Evolutionary conservation across 2,888 invertebrate genomes (phyloP).

Genomic region (Pollenia amentaria): DNA sequence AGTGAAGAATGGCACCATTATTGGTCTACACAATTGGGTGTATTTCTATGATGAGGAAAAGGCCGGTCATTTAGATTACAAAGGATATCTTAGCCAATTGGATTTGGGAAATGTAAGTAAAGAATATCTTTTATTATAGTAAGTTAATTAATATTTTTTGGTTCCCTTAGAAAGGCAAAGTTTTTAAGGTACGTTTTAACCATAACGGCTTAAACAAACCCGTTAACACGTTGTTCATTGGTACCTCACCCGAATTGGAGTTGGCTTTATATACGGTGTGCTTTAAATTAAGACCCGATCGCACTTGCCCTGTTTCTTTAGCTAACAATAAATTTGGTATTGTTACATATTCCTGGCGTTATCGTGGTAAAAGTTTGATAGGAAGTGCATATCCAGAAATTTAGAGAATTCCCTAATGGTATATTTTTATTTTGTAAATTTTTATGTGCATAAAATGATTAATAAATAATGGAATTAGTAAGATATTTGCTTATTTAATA

Average conservation of each 20-base stretch:
- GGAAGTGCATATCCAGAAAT: slow-evolving; percentile 94
- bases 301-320: slow-evolving; percentile 90
- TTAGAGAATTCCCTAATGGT: slow-evolving; percentile 81
- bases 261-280: slow-evolving; percentile 95
- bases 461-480: too few relatives aligned
- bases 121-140: not conserved
- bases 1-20: slow-evolving; percentile 90
- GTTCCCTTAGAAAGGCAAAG: slow-evolving; percentile 88
- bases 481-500: too few relatives aligned
- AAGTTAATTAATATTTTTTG: not conserved
- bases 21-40: slow-evolving; percentile 96
- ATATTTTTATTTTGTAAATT: not conserved
- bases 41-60: slow-evolving; percentile 92
- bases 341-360: slow-evolving; percentile 90
- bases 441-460: not conserved
- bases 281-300: slow-evolving; percentile 90
- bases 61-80: slow-evolving; percentile 89
- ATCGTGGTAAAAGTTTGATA: slow-evolving; percentile 91
- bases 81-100: slow-evolving; percentile 90
- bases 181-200: slow-evolving; percentile 90
- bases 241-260: slow-evolving; percentile 96
- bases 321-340: slow-evolving; percentile 90
- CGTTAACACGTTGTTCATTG: slow-evolving; percentile 91
- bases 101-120: slow-evolving; percentile 88
- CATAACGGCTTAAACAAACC: slow-evolving; percentile 91